Percentiles rank a stretch among this genome's conserved stretches.
Conservation (phyloP, 1,140 invertebrate genomes). For the Trichonephila clavata region DNA sequence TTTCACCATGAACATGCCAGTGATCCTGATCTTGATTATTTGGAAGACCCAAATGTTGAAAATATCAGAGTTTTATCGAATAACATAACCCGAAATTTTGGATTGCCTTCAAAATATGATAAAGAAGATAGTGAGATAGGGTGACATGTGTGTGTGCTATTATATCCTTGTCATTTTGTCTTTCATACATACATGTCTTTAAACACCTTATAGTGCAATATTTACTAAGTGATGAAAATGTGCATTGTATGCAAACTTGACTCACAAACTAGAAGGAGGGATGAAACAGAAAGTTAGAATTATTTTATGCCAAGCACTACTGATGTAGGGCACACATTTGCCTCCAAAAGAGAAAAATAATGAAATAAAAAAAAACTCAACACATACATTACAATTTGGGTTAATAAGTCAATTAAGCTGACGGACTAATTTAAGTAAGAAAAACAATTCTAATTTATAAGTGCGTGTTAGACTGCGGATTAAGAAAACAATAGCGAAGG, state of each 20-base stretch:
- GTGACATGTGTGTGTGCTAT: conserved; percentile 35
- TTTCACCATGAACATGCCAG: conserved; percentile 81
- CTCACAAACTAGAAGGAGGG: background rate
- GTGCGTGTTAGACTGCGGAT: background rate
- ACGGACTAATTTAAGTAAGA: background rate
- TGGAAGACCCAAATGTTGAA: conserved; percentile 87
- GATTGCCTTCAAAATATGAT: conserved; percentile 82
- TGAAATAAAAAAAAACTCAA: background rate
- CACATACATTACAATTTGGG: background rate
- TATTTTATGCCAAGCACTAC: background rate
- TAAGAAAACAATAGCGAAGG: background rate
- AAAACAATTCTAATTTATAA: background rate
- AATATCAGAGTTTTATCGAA: conserved; percentile 89
- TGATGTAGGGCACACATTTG: background rate
- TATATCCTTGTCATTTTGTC: conserved; percentile 6
- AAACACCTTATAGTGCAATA: conserved; percentile 71
- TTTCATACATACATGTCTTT: conserved; percentile 53
- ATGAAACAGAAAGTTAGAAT: background rate
- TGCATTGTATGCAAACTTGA: background rate
- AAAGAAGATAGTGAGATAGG: conserved; percentile 68
- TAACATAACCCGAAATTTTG: conserved; percentile 88
- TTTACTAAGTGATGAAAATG: conserved; percentile 45
- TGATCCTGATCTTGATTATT: conserved; percentile 81
- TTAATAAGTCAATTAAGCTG: background rate
- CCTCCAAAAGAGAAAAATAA: background rate